Base-by-base conservation (phyloP, 2,113 vertebrate species). In the Eupsittula cactorum region DNA sequence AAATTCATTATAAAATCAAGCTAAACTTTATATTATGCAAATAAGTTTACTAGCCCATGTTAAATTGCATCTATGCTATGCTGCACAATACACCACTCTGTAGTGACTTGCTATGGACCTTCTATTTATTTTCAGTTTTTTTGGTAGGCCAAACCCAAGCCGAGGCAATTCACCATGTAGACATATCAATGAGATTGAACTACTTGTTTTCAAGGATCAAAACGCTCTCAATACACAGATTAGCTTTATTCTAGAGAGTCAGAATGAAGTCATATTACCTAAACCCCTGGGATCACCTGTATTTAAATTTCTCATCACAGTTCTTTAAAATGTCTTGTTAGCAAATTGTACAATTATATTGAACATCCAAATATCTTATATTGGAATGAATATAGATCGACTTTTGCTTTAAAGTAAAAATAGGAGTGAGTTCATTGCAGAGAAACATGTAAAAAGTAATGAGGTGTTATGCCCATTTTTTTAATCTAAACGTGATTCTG, bases 11-110 rank as follows among this genome's bases (percentile, higher is more conserved):
- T 44, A 94, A 93, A 97, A 95, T 77, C 65, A 79, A 44, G 60
- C 24, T 85, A 86, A 94, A 94, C 95, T 92, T 76, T 91, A 78
- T 89, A 86, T 94, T 95, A 95, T 95, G 84, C 57, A 95, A 95
- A 97, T 93, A 86, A 77, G 39, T 21, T 93, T 88, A 79, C 50
- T 71, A 85, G 53, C 49, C 74, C 69, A 44, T 73, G 44, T 64
- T 81, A 93, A 96, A 95, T 94, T 95, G 82, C 65, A 93, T 21
- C 31, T 92, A 68, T 46, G 65, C 19, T 73, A 20, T 47, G 57
- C 84, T 95, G 69, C 62, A 73, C 69, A 95, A 64, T 84, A 91
- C 93, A 49, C 25, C 62, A 73, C 42, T 90, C 44, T 35, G 24
- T 29, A 89, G 49, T 92, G 88, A 82, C 57, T 89, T 80, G 31